Percentiles rank a stretch among this genome's conserved stretches.
phyloP scores from a whole-genome alignment of 1,140 invertebrate genomes.

The Ips typographus region DNA sequence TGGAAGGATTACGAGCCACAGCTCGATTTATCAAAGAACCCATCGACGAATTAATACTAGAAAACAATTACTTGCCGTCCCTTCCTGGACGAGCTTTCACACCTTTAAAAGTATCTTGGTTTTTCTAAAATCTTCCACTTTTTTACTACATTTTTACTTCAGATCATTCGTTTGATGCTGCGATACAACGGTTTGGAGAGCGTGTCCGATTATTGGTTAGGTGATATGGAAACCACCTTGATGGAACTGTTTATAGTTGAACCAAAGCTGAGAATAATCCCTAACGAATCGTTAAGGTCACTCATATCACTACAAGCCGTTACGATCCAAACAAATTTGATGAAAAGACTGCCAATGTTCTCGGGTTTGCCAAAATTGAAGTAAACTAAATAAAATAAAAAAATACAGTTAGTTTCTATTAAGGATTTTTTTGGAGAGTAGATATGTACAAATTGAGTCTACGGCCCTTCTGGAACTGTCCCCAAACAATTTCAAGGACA shows the following conservation, averaged over 20 bases:
- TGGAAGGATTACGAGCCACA: slow-evolving; percentile 70
- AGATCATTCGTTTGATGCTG: slow-evolving; percentile 70
- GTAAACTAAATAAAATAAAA: background rate
- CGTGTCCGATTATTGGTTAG: slow-evolving; percentile 77
- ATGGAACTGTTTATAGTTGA: slow-evolving; percentile 84
- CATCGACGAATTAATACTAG: slow-evolving; percentile 82
- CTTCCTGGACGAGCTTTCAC: slow-evolving; percentile 76
- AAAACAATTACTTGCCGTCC: slow-evolving; percentile 81
- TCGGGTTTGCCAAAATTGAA: slow-evolving; percentile 64
- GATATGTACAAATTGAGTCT: slow-evolving; percentile 69
- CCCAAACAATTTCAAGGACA: slow-evolving; percentile 69
- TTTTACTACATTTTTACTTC: background rate
- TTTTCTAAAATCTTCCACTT: background rate
- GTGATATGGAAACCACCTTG: slow-evolving; percentile 72
- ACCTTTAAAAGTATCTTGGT: slow-evolving; percentile 61
- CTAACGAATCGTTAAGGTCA: slow-evolving; percentile 73
- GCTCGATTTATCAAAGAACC: slow-evolving; percentile 67
- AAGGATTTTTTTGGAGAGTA: background rate
- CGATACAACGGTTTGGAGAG: slow-evolving; percentile 80
- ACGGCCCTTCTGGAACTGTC: slow-evolving; percentile 67
- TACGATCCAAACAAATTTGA: slow-evolving; percentile 72
- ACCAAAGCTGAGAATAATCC: slow-evolving; percentile 73
- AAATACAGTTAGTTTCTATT: background rate
- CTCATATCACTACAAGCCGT: slow-evolving; percentile 77
- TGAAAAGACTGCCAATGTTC: slow-evolving; percentile 72